A percentile compares a stretch with the other conserved stretches of the same genome.
Conservation (phyloP, 1,140 invertebrate genomes). For the Stegodyphus mimosarum region DNA sequence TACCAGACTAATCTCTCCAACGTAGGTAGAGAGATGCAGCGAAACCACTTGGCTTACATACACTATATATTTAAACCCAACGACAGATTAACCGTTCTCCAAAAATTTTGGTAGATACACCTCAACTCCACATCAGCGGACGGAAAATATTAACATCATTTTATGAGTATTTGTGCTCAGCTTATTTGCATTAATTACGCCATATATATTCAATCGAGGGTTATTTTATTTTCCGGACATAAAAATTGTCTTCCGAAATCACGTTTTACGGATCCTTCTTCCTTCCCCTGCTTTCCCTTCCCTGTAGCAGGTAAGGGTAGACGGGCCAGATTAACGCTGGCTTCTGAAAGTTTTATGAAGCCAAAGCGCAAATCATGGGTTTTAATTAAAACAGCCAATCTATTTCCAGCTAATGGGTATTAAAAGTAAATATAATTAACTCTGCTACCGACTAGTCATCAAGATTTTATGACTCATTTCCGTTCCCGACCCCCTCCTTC, state of each 20-base stretch:
- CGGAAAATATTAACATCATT: constrained; percentile 56
- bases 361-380: constrained; percentile 50
- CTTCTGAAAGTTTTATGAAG: constrained; percentile 56
- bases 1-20: neutral
- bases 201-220: constrained; percentile 61
- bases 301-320: constrained; percentile 1
- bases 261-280: constrained; percentile 32
- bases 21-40: neutral
- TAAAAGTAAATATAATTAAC: constrained; percentile 61
- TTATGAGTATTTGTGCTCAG: constrained; percentile 46
- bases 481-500: constrained; percentile 19
- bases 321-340: constrained; percentile 34
- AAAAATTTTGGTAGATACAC: neutral
- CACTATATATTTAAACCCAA: neutral
- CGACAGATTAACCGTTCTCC: neutral
- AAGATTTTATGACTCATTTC: constrained; percentile 61
- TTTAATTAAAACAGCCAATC: constrained; percentile 60
- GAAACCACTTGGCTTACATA: neutral
- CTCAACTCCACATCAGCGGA: neutral
- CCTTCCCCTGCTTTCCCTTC: neutral
- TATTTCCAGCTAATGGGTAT: constrained; percentile 59
- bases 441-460: constrained; percentile 54
- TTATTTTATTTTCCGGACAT: constrained; percentile 59
- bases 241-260: constrained; percentile 53
- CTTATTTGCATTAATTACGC: constrained; percentile 60